Evolutionary conservation across 2,888 invertebrate genomes (phyloP).

Genomic region (Stenolophus ochropezus): DNA sequence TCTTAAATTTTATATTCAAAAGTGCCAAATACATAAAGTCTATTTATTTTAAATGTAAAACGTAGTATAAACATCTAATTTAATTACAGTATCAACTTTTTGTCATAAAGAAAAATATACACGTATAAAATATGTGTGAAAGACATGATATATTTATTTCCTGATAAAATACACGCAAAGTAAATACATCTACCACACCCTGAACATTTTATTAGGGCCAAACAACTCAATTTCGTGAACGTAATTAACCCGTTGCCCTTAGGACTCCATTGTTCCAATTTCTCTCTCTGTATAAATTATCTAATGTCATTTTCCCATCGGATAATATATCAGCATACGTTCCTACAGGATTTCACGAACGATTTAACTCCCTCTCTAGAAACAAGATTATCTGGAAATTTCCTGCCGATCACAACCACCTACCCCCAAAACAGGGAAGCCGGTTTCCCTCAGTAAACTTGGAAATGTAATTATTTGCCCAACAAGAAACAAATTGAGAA

Average conservation of each 20-base stretch:
- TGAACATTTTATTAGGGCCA: neutral
- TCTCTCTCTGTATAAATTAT: neutral
- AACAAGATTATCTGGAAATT: slow-evolving; percentile 11
- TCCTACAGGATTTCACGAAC: slow-evolving; percentile 38
- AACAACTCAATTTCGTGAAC: neutral
- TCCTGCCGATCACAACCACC: slow-evolving; percentile 9
- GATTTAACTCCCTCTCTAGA: slow-evolving; percentile 39
- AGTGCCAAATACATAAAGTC: too few species aligned
- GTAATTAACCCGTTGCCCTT: neutral
- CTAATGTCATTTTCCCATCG: neutral
- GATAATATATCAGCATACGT: slow-evolving; percentile 14
- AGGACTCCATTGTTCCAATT: neutral
- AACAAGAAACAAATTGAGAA: neutral
- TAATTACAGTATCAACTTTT: too few species aligned
- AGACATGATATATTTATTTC: neutral
- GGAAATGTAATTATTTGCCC: neutral
- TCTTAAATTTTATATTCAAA: too few species aligned
- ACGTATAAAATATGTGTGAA: too few species aligned
- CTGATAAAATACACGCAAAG: neutral
- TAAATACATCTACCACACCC: neutral
- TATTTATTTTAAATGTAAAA: too few species aligned
- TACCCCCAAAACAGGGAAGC: neutral
- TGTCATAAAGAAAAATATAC: too few species aligned
- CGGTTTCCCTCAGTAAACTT: neutral
- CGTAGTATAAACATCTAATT: too few species aligned